Base-by-base conservation (phyloP, 2,888 invertebrate genomes). In the Parthenolecanium corni region DNA sequence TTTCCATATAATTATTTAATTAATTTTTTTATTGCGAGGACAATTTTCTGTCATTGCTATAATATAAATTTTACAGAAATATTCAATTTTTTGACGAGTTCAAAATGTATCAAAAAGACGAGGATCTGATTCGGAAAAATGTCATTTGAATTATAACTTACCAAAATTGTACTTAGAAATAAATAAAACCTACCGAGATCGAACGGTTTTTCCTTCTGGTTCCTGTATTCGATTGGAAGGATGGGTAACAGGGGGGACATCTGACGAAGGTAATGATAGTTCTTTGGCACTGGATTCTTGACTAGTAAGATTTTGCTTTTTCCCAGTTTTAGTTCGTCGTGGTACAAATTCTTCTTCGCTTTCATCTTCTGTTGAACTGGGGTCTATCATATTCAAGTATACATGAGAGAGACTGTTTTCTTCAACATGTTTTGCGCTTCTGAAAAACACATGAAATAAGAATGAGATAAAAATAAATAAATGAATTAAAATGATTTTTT, bases 311-410 rank as follows among this genome's bases (percentile, higher is more conserved):
- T 68, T 66, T 62, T 66, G 0, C 76, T 77, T 2, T 69, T 68
- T 75, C 74, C 64, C 76, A 71, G 21, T 76, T 40, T 76, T 11
- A 31, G 31, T 31, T 75, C 78, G 24, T 75, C 52, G 23, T 56
- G 53, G 65, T 24, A 77, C 76, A 36, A 76, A 76, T 75, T 92
- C 92, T 76, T 91, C 92, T 69, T 93, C 93, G 70, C 85, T 90
- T 74, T 94, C 93, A 76, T 93, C 93, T 76, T 94, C 94, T 67
- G 93, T 93, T 69, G 93, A 93, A 76, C 93, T 93, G 68, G 93
- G 93, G 74, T 93, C 92, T 75, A 94, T 91, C 94, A 94, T 93
- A 65, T 62, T 58, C 58, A 58, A 21, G 47, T 61, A 51, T 21
- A 61, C 51, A 49, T 47, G 61, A 61, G 58, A 49, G 49, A 58